Base-by-base conservation (phyloP, 2,113 vertebrate species). In the Hylia prasina region DNA sequence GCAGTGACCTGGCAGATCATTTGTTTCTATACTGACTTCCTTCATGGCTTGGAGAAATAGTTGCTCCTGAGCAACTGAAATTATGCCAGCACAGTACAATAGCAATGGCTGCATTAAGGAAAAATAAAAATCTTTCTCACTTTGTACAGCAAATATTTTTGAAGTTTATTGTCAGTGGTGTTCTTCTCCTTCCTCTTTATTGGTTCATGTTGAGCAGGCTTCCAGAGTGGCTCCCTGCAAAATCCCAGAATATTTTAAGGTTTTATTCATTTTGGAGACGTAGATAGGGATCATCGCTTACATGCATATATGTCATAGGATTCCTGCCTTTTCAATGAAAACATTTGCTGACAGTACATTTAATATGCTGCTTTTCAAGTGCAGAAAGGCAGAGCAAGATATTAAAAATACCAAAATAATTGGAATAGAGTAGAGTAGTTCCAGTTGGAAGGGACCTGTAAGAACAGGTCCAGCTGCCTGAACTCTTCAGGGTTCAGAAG, bases 11-110 rank as follows among this genome's bases (percentile, higher is more conserved):
- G 85, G 70, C 84, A 87, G 57, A 66, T 78, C 64, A 5, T 78
- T 93, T 93, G 56, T 79, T 95, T 93, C 90, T 94, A 6, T 57
- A 30, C 40, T 91, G 57, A 57, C 78, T 95, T 90, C 83, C 56
- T 79, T 70, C 30, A 0, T 31, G 35, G 51, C 83, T 91, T 72
- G 22, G 10, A 71, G 85, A 76, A 95, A 73, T 51, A 73, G 15
- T 33, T 64, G 45, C 42, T 89, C 50, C 47, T 40, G 54, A 83
- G 68, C 68, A 81, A 6, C n/a, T 93, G 72, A 77, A 89, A 80
- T 14, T 14, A 3, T 65, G 70, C 78, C 88, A 94, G 24, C n/a
- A 68, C 39, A 33, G 45, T 79, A 3, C 33, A 60, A 15, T 9
- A 57, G 31, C n/a, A 76, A 11, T 44, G 85, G 44, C 81, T 84